phyloP scores from a whole-genome alignment of 2,888 invertebrate species.

The Cryptus armator region DNA sequence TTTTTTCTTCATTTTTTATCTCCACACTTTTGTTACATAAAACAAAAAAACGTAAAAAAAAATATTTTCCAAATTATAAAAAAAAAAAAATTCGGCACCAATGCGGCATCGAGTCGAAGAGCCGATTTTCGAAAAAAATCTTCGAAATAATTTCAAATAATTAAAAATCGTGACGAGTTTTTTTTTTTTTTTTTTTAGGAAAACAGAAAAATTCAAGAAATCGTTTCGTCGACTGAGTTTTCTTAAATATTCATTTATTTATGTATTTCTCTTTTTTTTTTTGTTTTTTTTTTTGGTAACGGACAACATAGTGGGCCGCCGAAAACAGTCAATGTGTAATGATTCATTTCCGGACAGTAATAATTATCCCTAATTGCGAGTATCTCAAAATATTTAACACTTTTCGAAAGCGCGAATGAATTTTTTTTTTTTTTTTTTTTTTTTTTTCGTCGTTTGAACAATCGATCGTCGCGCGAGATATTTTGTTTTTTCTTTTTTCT shows the following conservation, averaged over 20 bases:
- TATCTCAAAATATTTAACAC: slow-evolving; percentile 67
- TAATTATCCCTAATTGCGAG: slow-evolving; percentile 58
- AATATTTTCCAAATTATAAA: no score
- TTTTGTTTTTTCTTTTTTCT: slow-evolving; percentile 28
- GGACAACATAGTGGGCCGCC: slow-evolving; percentile 44
- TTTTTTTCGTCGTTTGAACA: slow-evolving; percentile 34
- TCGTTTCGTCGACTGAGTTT: background rate
- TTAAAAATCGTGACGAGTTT: no score
- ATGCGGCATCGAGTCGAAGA: no score
- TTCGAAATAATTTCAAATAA: no score
- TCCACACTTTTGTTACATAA: no score
- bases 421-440: slow-evolving; percentile 18
- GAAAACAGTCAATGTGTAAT: slow-evolving; percentile 53
- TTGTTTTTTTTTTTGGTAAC: slow-evolving; percentile 37
- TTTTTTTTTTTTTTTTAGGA: no score
- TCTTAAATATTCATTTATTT: slow-evolving; percentile 51
- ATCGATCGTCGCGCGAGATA: slow-evolving; percentile 40
- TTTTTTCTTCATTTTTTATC: background rate
- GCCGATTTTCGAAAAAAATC: no score
- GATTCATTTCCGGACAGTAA: slow-evolving; percentile 31
- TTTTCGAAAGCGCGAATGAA: slow-evolving; percentile 62
- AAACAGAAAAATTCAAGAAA: no score
- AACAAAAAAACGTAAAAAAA: no score
- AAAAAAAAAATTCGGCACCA: no score
- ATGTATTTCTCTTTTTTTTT: slow-evolving; percentile 7